phyloP scores from a whole-genome alignment of 2,797 vertebrate genomes.

The Rhyacichthys aspro region DNA sequence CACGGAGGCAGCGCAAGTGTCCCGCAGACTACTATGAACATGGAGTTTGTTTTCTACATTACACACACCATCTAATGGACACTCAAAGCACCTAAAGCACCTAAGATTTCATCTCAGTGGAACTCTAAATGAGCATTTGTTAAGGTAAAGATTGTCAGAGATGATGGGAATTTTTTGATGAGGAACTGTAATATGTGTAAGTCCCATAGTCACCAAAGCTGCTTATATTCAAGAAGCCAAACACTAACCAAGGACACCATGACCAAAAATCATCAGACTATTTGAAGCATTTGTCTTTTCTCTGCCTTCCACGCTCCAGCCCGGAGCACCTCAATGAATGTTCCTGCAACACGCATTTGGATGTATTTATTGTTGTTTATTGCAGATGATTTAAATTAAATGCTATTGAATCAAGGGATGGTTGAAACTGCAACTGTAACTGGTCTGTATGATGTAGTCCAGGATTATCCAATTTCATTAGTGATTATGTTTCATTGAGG shows the following conservation, averaged over 20 bases:
- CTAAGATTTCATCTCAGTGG: not conserved
- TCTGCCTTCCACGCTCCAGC: conserved; percentile 64
- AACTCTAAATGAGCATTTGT: not conserved
- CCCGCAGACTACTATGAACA: conserved; percentile 84
- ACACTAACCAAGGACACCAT: conserved; percentile 56
- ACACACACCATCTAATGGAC: conserved; percentile 77
- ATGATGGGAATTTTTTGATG: not conserved
- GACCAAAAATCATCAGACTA: conserved; percentile 51
- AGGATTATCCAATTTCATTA: not conserved
- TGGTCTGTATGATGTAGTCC: conserved; percentile 2
- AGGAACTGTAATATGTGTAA: conserved; percentile 14
- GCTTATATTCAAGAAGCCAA: conserved; percentile 66
- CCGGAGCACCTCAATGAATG: conserved; percentile 60
- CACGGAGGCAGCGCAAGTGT: conserved; percentile 85
- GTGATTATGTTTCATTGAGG: not conserved
- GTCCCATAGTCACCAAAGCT: conserved; percentile 62
- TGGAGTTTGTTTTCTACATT: conserved; percentile 94
- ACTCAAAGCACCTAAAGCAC: not conserved
- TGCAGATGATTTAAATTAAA: conserved; percentile 35
- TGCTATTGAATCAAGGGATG: conserved; percentile 20
- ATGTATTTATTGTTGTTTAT: conserved; percentile 65
- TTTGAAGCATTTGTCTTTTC: conserved; percentile 34
- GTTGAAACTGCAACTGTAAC: conserved; percentile 10
- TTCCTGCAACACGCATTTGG: conserved; percentile 47
- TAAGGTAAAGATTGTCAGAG: conserved; percentile 8